phyloP scores from a whole-genome alignment of 2,113 vertebrate species.

The Toxotes chatareus region DNA sequence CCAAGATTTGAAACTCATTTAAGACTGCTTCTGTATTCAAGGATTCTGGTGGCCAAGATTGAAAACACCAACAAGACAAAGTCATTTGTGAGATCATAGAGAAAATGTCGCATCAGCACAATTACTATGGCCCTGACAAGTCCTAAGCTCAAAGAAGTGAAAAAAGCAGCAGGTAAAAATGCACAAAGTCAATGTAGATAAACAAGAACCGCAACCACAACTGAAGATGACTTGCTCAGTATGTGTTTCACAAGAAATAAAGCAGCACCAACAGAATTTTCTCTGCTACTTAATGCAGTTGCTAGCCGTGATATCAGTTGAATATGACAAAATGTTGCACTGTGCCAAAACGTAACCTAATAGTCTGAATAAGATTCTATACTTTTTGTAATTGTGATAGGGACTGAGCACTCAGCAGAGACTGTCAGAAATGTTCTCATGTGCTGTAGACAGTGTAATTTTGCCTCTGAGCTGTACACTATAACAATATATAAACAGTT shows the following conservation, averaged over 20 bases:
- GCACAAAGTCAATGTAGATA: neutral
- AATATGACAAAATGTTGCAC: slow-evolving; percentile 15
- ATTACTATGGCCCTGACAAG: too few species aligned
- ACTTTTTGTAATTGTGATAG: neutral
- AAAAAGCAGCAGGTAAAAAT: neutral
- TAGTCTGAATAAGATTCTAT: slow-evolving; percentile 3
- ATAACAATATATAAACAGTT: slow-evolving; percentile 32
- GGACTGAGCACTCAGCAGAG: slow-evolving; percentile 11
- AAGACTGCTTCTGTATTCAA: neutral
- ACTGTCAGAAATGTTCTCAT: slow-evolving; percentile 24
- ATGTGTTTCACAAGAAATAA: neutral
- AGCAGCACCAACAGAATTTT: neutral
- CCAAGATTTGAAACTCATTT: neutral
- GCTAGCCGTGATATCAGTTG: slow-evolving; percentile 1
- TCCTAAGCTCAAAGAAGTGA: neutral
- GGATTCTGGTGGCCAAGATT: too few species aligned
- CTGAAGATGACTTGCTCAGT: neutral
- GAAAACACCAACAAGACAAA: too few species aligned
- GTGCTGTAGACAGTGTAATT: slow-evolving; percentile 11
- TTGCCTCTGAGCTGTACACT: slow-evolving; percentile 21
- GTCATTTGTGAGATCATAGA: too few species aligned
- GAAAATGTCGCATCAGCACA: too few species aligned
- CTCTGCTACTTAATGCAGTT: neutral
- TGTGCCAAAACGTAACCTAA: neutral
- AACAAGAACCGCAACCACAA: neutral